Evolutionary conservation across 2,888 invertebrate species (phyloP).

Genomic region (Tigriopus californicus): DNA sequence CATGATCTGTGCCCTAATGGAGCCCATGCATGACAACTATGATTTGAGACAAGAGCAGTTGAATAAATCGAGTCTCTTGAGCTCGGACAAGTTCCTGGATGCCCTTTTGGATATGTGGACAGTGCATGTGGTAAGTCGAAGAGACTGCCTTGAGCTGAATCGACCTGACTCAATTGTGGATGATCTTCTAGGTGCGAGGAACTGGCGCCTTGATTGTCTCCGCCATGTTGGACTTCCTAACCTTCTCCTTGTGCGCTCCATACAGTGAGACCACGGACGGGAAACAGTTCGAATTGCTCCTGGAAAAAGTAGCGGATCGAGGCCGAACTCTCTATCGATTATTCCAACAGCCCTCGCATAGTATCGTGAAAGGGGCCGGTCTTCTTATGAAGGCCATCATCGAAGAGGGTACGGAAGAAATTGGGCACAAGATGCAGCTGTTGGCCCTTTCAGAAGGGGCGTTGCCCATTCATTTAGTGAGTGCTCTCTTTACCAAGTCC

Average conservation of each 20-base stretch:
- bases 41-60: conserved; percentile 92
- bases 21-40: conserved; percentile 88
- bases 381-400: conserved; percentile 91
- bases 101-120: conserved; percentile 87
- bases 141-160: too few relatives aligned
- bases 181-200: conserved; percentile 69
- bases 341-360: conserved; percentile 75
- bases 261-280: conserved; percentile 98
- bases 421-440: conserved; percentile 82
- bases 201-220: conserved; percentile 90
- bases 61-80: conserved; percentile 86
- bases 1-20: conserved; percentile 92
- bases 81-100: conserved; percentile 75
- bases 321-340: conserved; percentile 33
- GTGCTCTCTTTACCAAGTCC: conserved; percentile 65
- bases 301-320: conserved; percentile 80
- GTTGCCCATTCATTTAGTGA: conserved; percentile 70
- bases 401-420: conserved; percentile 83
- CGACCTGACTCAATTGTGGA: too few relatives aligned
- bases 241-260: conserved; percentile 92
- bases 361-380: conserved; percentile 95
- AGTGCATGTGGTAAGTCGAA: conserved; percentile 73
- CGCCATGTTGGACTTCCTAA: conserved; percentile 93
- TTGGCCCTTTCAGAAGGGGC: conserved; percentile 91
- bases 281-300: conserved; percentile 73